Conservation (phyloP, 2,797 vertebrate species). For the Crypturellus tataupa region DNA sequence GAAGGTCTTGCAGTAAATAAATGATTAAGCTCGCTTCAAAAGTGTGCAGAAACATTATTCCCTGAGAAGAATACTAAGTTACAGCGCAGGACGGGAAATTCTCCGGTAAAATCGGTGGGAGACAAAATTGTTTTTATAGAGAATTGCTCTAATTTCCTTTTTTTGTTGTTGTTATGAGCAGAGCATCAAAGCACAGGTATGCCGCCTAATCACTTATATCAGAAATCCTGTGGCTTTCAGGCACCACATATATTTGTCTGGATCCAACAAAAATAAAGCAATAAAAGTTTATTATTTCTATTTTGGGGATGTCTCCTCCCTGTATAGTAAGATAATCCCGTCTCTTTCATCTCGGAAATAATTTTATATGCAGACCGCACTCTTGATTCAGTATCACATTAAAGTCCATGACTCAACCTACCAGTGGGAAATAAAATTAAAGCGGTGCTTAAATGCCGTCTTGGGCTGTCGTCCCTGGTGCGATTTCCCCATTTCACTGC, state of each 20-base stretch:
- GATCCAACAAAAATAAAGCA: background rate
- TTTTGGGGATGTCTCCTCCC: background rate
- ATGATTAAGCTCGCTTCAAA: slow-evolving; percentile 50
- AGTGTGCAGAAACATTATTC: slow-evolving; percentile 32
- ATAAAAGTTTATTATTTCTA: slow-evolving; percentile 4
- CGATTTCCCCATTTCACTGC: background rate
- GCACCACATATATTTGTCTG: background rate
- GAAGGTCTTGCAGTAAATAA: slow-evolving; percentile 67
- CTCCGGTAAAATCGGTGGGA: background rate
- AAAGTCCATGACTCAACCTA: background rate
- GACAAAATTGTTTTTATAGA: background rate
- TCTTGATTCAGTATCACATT: background rate
- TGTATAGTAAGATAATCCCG: background rate
- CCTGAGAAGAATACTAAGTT: slow-evolving; percentile 30
- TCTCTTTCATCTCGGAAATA: background rate
- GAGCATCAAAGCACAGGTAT: background rate
- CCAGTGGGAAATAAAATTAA: slow-evolving; percentile 42
- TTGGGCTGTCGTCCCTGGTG: background rate
- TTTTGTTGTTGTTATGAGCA: slow-evolving; percentile 21
- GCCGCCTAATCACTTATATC: background rate
- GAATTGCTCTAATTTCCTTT: background rate
- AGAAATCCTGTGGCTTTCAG: background rate
- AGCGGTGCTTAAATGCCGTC: background rate
- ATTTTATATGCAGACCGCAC: slow-evolving; percentile 4
- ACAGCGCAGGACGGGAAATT: background rate